Conservation (phyloP, 1,140 invertebrate species). For the Drosophila varians region DNA sequence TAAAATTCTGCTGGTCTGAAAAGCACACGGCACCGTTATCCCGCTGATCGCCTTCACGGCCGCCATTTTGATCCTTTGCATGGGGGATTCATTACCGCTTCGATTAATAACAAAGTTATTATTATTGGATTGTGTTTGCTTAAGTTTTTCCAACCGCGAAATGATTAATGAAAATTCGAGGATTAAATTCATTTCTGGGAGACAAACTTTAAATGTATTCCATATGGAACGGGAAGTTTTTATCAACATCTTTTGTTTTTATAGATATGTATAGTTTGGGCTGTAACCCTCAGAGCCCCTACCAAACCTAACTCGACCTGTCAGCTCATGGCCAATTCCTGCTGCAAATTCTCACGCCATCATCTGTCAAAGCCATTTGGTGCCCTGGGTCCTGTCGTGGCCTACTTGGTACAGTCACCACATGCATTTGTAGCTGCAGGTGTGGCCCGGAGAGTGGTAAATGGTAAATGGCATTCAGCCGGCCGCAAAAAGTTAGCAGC, state of each 20-base stretch:
- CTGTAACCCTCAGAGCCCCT: neutral
- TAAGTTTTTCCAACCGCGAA: constrained; percentile 8
- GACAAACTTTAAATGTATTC: too few relatives aligned
- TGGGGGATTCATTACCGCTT: constrained; percentile 27
- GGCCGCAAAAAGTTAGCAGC: constrained; percentile 33
- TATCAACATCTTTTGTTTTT: too few relatives aligned
- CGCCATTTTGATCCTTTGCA: neutral
- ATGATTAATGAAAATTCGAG: constrained; percentile 19
- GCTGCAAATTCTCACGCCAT: constrained; percentile 29
- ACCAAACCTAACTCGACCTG: constrained; percentile 12
- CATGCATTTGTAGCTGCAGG: neutral
- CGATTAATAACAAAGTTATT: constrained; percentile 39
- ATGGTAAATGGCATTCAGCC: constrained; percentile 27
- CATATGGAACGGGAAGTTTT: too few relatives aligned
- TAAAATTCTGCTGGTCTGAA: constrained; percentile 41
- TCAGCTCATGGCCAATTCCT: constrained; percentile 10
- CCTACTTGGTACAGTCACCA: constrained; percentile 32
- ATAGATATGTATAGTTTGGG: too few relatives aligned
- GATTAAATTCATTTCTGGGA: too few relatives aligned
- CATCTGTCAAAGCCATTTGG: constrained; percentile 41
- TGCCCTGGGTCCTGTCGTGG: neutral
- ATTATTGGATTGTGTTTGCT: constrained; percentile 21
- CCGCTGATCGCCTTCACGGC: constrained; percentile 1
- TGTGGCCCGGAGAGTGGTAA: constrained; percentile 10
- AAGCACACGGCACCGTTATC: constrained; percentile 25